Base-by-base conservation (phyloP, 2,888 invertebrate species). In the Tiliacea aurago region DNA sequence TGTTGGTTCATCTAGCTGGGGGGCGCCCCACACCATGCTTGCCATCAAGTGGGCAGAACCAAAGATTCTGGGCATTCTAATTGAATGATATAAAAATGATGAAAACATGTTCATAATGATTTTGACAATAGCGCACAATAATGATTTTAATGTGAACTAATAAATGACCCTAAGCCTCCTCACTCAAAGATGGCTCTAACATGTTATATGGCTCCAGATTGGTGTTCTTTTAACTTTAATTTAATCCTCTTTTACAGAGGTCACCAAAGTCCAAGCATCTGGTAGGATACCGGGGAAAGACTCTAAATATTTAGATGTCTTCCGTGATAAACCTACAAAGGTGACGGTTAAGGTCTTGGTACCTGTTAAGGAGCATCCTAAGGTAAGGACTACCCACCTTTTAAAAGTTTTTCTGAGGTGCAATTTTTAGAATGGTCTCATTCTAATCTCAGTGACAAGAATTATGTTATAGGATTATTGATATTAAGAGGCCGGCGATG, bases 291-390 rank as follows among this genome's bases (percentile, higher is more conserved):
- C 98, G 10, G 94, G 96, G 10, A 97, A 97, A 78, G 98, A 98
- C 87, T 96, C 93, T 62, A 97, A 98, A 93, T 98, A 98, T 92
- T 97, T 98, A 37, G 98, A 98, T 93, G 98, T 98, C 55, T 98
- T 97, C 93, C 97, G 97, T 81, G 98, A 98, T 87, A 97, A 97
- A 89, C 97, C 97, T 23, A 97, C 97, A 83, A 97, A 97, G 88
- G 97, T 98, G 47, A 96, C 97, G 18, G 97, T 97, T n/a, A 97
- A 98, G 93, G 98, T 98, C 23, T 92, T 98, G 81, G 97, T 98
- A 43, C 98, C 98, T 0, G 96, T 97, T 41, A 97, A 97, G 76
- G 98, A 98, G 87, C 97, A 98, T 90, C 98, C 98, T 2, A 98
- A 97, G 96, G 97, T 97, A 79, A 79, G 65, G 3, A 43, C 4